phyloP scores from a whole-genome alignment of 2,888 invertebrate genomes.

The Apotomis capreana region DNA sequence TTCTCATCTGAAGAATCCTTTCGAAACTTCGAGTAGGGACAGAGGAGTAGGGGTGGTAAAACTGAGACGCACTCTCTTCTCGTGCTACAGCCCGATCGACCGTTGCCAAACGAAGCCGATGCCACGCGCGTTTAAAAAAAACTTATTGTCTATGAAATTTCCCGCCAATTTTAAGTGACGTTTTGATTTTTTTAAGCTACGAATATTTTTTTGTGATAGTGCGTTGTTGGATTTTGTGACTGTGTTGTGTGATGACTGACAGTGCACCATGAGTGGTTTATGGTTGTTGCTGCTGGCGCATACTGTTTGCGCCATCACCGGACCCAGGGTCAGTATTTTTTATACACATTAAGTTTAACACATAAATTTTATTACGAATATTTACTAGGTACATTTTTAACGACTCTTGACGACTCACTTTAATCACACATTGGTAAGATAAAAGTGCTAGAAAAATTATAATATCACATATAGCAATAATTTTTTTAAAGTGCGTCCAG shows the following conservation, averaged over 20 bases:
- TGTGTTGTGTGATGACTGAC: slow-evolving; percentile 75
- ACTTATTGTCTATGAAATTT: slow-evolving; percentile 41
- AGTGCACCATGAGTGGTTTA: slow-evolving; percentile 78
- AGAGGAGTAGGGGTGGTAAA: slow-evolving; percentile 80
- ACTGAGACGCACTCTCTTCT: slow-evolving; percentile 66
- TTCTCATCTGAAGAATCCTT: slow-evolving; percentile 72
- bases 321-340: slow-evolving; percentile 72
- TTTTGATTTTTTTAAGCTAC: slow-evolving; percentile 38
- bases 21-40: slow-evolving; percentile 76
- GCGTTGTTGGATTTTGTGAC: slow-evolving; percentile 51
- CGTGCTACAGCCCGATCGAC: slow-evolving; percentile 69
- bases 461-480: no score
- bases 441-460: no score
- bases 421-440: no score
- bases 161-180: slow-evolving; percentile 41
- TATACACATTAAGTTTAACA: neutral
- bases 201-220: slow-evolving; percentile 50
- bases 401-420: no score
- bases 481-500: no score
- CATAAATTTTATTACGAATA: neutral
- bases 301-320: slow-evolving; percentile 77
- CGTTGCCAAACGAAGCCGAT: slow-evolving; percentile 67
- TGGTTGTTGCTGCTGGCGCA: slow-evolving; percentile 77
- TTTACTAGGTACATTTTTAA: no score
- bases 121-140: slow-evolving; percentile 55